phyloP scores from a whole-genome alignment of 2,113 vertebrate genomes.

The Merops nubicus region DNA sequence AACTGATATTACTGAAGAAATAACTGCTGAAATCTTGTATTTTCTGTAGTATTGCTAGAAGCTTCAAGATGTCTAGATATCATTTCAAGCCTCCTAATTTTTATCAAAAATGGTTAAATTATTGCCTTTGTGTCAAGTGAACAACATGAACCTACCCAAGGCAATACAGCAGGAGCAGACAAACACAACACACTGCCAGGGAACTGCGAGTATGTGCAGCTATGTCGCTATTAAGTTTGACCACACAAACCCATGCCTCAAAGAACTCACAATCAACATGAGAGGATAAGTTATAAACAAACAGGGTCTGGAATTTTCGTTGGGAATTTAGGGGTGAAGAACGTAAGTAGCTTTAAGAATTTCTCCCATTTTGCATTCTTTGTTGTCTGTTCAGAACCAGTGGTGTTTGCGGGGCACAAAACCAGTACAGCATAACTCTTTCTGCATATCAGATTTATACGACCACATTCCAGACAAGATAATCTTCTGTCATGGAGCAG shows the following conservation, averaged over 20 bases:
- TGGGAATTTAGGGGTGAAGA: background rate
- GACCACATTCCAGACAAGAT: background rate
- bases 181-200: background rate
- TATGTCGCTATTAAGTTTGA: background rate
- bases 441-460: constrained; percentile 8
- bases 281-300: background rate
- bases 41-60: background rate
- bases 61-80: background rate
- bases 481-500: background rate
- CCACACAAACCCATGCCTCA: background rate
- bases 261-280: background rate
- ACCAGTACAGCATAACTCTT: background rate
- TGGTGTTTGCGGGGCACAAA: background rate
- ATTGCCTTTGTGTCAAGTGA: background rate
- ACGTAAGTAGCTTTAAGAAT: background rate
- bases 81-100: background rate
- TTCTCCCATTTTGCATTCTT: background rate
- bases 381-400: background rate
- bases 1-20: background rate
- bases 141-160: background rate
- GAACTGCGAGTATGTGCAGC: accelerated
- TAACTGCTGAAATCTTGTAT: background rate
- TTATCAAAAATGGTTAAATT: background rate
- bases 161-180: background rate
- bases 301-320: background rate